Conservation (phyloP, 1,140 invertebrate genomes). For the Drosophila nasuta region DNA sequence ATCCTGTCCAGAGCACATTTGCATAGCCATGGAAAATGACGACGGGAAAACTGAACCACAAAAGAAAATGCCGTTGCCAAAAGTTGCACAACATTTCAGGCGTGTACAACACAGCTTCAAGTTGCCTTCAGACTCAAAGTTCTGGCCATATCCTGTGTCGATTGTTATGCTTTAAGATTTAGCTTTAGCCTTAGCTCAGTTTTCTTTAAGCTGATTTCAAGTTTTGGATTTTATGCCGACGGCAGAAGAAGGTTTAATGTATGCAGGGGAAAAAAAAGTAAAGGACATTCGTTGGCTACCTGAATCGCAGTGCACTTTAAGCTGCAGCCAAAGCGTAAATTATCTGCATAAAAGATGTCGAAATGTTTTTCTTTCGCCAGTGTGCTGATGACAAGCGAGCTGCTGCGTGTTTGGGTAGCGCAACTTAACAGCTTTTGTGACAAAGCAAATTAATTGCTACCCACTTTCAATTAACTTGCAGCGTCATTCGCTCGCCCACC, state of each 20-base stretch:
- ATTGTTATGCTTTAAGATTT: slow-evolving; percentile 60
- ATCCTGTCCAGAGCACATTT: slow-evolving; percentile 55
- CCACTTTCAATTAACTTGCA: slow-evolving; percentile 80
- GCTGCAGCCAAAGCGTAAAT: slow-evolving; percentile 57
- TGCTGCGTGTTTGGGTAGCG: neutral
- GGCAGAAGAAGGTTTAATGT: slow-evolving; percentile 53
- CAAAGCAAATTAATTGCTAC: slow-evolving; percentile 82
- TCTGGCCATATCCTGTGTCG: slow-evolving; percentile 10
- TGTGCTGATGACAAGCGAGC: neutral
- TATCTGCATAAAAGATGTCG: slow-evolving; percentile 66
- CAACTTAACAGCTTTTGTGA: slow-evolving; percentile 76
- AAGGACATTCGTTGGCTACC: slow-evolving; percentile 31
- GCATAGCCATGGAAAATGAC: slow-evolving; percentile 65
- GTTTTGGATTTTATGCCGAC: slow-evolving; percentile 42
- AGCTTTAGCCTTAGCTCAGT: slow-evolving; percentile 46
- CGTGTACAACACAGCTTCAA: slow-evolving; percentile 5
- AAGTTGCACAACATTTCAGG: slow-evolving; percentile 27
- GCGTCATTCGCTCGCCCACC: slow-evolving; percentile 9
- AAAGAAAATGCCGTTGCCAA: slow-evolving; percentile 39
- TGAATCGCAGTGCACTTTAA: slow-evolving; percentile 42
- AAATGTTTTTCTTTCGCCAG: slow-evolving; percentile 56
- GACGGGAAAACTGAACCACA: slow-evolving; percentile 36
- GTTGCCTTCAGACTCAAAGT: slow-evolving; percentile 1
- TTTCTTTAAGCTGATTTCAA: slow-evolving; percentile 78
- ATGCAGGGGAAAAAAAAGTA: slow-evolving; percentile 50